Evolutionary conservation across 2,113 vertebrate species (phyloP), one percentile per base, ranked within the genome.

Genomic region (Gopherus evgoodei): DNA sequence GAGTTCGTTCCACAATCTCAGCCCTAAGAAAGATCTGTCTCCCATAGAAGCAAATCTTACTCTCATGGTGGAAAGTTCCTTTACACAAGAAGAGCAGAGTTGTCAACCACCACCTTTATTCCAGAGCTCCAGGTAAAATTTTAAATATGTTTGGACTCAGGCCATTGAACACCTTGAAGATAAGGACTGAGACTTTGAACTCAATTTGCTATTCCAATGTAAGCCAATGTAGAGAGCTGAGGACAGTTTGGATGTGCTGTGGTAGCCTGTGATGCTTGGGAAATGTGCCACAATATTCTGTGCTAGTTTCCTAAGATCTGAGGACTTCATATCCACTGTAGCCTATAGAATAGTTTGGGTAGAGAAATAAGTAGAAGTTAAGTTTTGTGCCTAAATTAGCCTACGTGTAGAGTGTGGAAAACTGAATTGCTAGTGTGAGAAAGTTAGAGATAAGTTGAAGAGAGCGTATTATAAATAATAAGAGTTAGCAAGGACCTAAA

Each of bases 51-150:
- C 3, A 59, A 59, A 59, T 52, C 80, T 59, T 91, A 35, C 7
- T 81, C 29, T 49, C 17, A 88, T 50, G 49, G 49, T 35, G 49
- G 29, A 31, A 80, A 88, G 19, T 54, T 54, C 14, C 38, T 2
- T 49, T 47, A 47, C 21, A 16, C 4, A 2, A 84, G n/a, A 21
- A 53, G 83, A 84, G 44, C 52, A 3, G 2, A 47, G 3, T n/a
- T 87, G 52, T 72, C 44, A 57, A 84, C 27, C 21, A 16, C 0
- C 0, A 22, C 47, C 31, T 54, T 21, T 57, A 80, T 11, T 85
- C 54, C 5, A n/a, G 5, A 3, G 12, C 24, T 54, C 81, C 17
- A 76, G 21, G 24, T 4, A 88, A 0, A 0, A 4, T 57, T 56
- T 10, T 93, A 24, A 11, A 38, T 24, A 1, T 25, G 17, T 38